Conservation (phyloP, 2,888 invertebrate genomes). For the Papilio protenor region DNA sequence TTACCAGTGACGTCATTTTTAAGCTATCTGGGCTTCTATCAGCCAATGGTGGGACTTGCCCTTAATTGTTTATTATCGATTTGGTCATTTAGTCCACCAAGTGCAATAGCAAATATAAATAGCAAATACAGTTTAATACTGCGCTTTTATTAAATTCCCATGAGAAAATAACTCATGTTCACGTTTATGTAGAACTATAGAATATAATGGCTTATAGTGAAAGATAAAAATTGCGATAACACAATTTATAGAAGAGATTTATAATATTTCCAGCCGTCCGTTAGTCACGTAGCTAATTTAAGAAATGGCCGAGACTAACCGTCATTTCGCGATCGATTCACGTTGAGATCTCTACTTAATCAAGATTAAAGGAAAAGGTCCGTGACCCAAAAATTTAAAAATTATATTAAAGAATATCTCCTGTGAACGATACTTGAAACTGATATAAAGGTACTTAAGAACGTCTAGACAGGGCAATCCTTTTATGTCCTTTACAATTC, state of each 20-base stretch:
- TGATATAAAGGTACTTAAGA: not conserved
- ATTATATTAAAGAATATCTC: conserved; percentile 9
- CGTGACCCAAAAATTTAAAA: conserved; percentile 15
- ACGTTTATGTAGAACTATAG: not conserved
- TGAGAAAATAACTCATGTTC: not conserved
- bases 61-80: too few relatives aligned
- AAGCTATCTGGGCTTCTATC: too few relatives aligned
- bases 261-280: not conserved
- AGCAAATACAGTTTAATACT: not conserved
- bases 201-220: not conserved
- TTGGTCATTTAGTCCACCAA: too few relatives aligned
- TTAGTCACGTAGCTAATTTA: conserved; percentile 40
- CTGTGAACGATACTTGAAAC: conserved; percentile 18
- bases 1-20: too few relatives aligned
- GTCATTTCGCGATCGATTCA: conserved; percentile 36
- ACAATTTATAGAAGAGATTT: conserved; percentile 1
- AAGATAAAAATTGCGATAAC: not conserved
- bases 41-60: too few relatives aligned
- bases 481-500: conserved; percentile 12
- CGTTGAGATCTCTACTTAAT: conserved; percentile 32
- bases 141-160: too few relatives aligned
- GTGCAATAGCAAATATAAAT: too few relatives aligned
- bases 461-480: conserved; percentile 19
- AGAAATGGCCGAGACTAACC: conserved; percentile 25
- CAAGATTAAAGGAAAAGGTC: conserved; percentile 30